Percentiles rank a stretch among this genome's conserved stretches.
Evolutionary conservation across 2,113 vertebrate species (phyloP).

Genomic region (Neolamprologus falcicula): DNA sequence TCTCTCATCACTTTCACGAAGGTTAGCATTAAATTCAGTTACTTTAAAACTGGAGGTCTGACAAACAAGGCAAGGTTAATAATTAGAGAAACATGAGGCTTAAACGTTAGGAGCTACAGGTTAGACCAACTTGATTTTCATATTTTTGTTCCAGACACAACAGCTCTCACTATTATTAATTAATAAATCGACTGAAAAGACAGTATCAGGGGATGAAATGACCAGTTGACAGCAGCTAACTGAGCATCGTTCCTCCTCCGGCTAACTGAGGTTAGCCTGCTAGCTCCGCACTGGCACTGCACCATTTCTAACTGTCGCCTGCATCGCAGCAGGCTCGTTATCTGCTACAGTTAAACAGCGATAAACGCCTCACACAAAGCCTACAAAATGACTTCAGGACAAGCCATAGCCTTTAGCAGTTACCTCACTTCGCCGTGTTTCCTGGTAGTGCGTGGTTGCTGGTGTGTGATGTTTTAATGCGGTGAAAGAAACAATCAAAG

Average conservation of each 20-base stretch:
- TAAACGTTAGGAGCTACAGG: neutral
- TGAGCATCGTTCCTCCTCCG: neutral
- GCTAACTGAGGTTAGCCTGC: constrained; percentile 20
- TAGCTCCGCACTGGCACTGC: constrained; percentile 51
- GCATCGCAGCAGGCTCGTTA: neutral
- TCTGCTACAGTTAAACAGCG: neutral
- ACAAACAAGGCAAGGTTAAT: neutral
- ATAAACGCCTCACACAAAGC: neutral
- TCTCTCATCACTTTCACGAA: neutral
- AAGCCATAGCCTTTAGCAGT: fast-evolving
- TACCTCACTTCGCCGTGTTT: constrained; percentile 8
- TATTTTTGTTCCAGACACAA: neutral
- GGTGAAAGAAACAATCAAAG: constrained; percentile 39
- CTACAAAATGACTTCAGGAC: neutral
- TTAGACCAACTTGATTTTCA: neutral
- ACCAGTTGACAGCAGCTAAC: neutral
- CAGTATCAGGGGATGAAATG: neutral
- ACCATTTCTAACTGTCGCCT: constrained; percentile 27
- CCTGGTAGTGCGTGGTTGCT: neutral
- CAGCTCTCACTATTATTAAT: neutral
- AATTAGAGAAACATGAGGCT: neutral
- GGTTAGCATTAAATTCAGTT: neutral
- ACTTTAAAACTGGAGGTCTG: neutral
- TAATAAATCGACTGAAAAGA: neutral
- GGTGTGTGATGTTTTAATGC: neutral